Conservation (phyloP, 1,140 invertebrate species). For the Lordiphosa mommai region DNA sequence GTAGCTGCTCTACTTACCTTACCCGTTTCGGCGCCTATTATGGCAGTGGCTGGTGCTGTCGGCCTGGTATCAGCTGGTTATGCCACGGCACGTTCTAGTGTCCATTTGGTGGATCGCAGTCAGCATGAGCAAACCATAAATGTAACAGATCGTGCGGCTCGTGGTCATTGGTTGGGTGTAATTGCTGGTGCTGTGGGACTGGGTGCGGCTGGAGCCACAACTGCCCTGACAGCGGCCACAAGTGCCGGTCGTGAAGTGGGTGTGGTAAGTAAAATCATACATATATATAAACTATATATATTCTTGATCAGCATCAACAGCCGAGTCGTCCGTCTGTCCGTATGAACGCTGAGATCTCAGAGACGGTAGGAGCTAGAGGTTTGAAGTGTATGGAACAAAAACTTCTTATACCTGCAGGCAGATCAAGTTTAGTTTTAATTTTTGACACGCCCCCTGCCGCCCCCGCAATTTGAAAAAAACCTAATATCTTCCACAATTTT, state of each 20-base stretch:
- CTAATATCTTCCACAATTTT: too few relatives aligned
- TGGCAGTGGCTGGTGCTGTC: conserved; percentile 39
- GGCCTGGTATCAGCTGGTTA: conserved; percentile 49
- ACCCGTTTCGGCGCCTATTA: conserved; percentile 46
- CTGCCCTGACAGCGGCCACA: conserved; percentile 37
- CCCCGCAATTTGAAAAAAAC: too few relatives aligned
- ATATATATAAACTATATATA: too few relatives aligned
- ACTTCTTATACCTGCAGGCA: too few relatives aligned
- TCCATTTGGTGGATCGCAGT: conserved; percentile 47
- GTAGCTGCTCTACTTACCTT: conserved; percentile 34
- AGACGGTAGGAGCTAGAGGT: too few relatives aligned
- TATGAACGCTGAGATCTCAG: too few relatives aligned
- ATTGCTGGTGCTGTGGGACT: conserved; percentile 43
- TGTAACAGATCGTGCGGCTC: conserved; percentile 46
- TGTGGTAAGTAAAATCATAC: too few relatives aligned
- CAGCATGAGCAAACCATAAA: conserved; percentile 64
- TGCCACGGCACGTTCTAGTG: conserved; percentile 39
- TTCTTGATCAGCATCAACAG: too few relatives aligned
- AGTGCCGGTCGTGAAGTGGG: conserved; percentile 53
- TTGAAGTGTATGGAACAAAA: too few relatives aligned
- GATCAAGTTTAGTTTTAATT: too few relatives aligned
- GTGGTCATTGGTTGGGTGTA: conserved; percentile 56
- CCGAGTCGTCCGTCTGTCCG: too few relatives aligned
- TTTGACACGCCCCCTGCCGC: too few relatives aligned
- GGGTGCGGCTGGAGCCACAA: conserved; percentile 62